Percentiles rank a stretch among this genome's conserved stretches.
Conservation (phyloP, 2,888 invertebrate species). For the Xiphydria camelus region DNA sequence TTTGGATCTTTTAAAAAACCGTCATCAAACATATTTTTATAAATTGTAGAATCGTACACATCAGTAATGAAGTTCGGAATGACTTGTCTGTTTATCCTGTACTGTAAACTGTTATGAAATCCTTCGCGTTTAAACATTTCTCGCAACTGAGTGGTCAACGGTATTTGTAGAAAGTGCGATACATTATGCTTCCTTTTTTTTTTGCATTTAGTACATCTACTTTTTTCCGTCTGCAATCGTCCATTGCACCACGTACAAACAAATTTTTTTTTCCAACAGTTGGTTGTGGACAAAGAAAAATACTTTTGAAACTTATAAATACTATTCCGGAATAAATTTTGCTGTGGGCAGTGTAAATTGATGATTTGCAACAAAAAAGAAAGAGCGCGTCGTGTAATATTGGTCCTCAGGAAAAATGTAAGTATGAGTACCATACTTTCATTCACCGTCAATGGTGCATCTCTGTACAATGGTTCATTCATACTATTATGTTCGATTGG, state of each 20-base stretch:
- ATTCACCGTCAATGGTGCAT: constrained; percentile 1
- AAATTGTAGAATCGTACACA: not conserved
- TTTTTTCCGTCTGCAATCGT: not conserved
- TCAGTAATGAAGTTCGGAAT: not conserved
- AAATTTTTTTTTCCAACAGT: too few species aligned
- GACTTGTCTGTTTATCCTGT: not conserved
- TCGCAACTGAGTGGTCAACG: not conserved
- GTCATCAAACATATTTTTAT: not conserved
- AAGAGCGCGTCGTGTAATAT: not conserved
- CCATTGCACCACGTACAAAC: not conserved
- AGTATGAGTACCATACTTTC: constrained; percentile 4
- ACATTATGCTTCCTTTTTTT: not conserved
- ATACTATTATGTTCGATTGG: too few species aligned
- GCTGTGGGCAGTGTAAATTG: not conserved
- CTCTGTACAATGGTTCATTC: not conserved
- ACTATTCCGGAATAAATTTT: not conserved
- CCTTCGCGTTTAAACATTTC: not conserved
- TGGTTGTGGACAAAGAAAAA: too few species aligned
- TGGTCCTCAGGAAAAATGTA: not conserved
- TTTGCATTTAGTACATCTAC: too few species aligned
- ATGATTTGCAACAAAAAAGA: not conserved
- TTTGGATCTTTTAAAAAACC: not conserved
- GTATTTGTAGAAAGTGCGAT: constrained; percentile 2
- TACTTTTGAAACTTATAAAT: constrained; percentile 4
- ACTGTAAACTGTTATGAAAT: not conserved